These are phyloP conservation scores for Ctena decussata DNA, from an alignment of 2,888 invertebrate species.

Conservation along the genomic window DNA sequence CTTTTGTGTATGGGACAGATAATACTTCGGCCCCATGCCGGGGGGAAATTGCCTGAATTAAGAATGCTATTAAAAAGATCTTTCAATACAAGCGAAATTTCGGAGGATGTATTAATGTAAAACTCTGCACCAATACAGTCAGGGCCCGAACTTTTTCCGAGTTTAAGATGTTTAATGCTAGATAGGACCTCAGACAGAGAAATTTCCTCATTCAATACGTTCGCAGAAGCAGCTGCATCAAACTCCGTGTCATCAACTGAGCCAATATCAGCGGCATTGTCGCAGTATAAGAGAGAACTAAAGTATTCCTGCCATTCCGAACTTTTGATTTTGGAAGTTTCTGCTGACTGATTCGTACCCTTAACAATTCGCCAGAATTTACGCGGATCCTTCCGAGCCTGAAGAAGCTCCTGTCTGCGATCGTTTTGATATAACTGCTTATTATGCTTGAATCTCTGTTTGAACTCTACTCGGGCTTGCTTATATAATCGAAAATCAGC, in stretches of 20 bases:
- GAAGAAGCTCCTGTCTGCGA: background rate
- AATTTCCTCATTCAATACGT: background rate
- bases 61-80: slow-evolving; percentile 48
- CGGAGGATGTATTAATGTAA: slow-evolving; percentile 22
- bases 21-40: slow-evolving; percentile 36
- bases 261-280: background rate
- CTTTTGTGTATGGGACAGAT: slow-evolving; percentile 45
- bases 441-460: background rate
- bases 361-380: slow-evolving; percentile 11
- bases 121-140: slow-evolving; percentile 16
- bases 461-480: background rate
- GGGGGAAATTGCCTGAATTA: slow-evolving; percentile 28
- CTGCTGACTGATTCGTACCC: background rate
- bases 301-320: background rate
- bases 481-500: background rate
- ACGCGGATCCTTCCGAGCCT: background rate
- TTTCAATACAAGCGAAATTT: slow-evolving; percentile 12
- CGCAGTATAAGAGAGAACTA: background rate
- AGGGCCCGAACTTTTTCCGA: background rate
- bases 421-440: background rate
- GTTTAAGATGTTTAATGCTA: background rate
- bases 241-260: background rate
- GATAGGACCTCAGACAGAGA: background rate
- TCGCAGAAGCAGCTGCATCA: background rate
- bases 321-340: background rate